Evolutionary conservation across 2,797 vertebrate genomes (phyloP).

Genomic region (Tenualosa ilisha): DNA sequence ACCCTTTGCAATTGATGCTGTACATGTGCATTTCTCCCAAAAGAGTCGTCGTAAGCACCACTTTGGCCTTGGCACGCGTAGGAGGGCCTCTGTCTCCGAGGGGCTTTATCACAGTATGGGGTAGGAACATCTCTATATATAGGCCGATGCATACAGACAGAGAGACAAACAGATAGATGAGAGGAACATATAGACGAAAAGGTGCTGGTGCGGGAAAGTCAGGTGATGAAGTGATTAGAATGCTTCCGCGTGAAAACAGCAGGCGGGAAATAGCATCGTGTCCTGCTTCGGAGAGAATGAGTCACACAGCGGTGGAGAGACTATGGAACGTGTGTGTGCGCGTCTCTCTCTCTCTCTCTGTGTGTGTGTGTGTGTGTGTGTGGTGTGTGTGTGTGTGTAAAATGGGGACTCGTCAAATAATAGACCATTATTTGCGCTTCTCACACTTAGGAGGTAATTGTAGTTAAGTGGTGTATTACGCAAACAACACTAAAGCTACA

Average conservation of each 20-base stretch:
- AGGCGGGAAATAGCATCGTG: not conserved
- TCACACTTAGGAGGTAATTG: not conserved
- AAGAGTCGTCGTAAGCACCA: not conserved
- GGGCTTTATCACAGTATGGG: not conserved
- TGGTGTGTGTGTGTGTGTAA: too few species aligned
- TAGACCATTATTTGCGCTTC: not conserved
- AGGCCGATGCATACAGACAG: not conserved
- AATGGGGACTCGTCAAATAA: not conserved
- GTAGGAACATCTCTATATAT: not conserved
- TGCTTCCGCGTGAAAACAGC: not conserved
- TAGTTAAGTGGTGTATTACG: not conserved
- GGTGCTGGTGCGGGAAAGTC: too few species aligned
- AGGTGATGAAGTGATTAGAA: not conserved
- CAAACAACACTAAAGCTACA: not conserved
- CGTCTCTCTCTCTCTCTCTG: too few species aligned
- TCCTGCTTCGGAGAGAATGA: not conserved
- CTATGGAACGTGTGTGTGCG: constrained; percentile 10
- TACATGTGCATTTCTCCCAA: not conserved
- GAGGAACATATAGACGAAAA: not conserved
- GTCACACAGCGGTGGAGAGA: not conserved
- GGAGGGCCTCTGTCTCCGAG: not conserved
- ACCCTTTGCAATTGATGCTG: too few species aligned
- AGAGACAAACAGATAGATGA: not conserved
- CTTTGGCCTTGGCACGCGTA: not conserved
- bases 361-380: not conserved